Percentiles rank a stretch among this genome's conserved stretches.
phyloP scores from a whole-genome alignment of 1,140 invertebrate genomes.

The Trichomalopsis sarcophagae region DNA sequence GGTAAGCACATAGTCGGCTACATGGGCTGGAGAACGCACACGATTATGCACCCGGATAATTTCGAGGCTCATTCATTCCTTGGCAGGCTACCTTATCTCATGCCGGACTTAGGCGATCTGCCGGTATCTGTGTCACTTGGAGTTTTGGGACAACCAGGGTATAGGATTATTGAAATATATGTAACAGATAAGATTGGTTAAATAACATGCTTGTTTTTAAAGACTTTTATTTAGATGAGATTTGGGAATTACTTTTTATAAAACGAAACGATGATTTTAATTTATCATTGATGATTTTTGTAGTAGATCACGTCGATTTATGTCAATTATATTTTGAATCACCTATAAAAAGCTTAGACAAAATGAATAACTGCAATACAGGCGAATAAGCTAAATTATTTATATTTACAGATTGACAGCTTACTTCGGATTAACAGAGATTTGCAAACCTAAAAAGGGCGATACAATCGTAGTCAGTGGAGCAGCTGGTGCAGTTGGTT shows the following conservation, averaged over 20 bases:
- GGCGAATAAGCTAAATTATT: not conserved
- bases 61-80: not conserved
- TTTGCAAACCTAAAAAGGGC: slow-evolving; percentile 80
- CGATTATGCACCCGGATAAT: slow-evolving; percentile 62
- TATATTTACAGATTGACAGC: slow-evolving; percentile 80
- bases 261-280: too few species aligned
- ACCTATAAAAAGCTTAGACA: not conserved
- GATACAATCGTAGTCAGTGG: slow-evolving; percentile 81
- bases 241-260: too few species aligned
- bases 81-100: slow-evolving; percentile 62
- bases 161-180: not conserved
- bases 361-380: too few species aligned
- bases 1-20: slow-evolving; percentile 77
- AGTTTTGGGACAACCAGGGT: slow-evolving; percentile 81
- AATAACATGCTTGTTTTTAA: too few species aligned
- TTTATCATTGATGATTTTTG: too few species aligned
- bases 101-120: slow-evolving; percentile 77
- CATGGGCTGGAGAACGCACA: slow-evolving; percentile 79
- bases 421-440: slow-evolving; percentile 82
- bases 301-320: not conserved
- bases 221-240: too few species aligned
- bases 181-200: too few species aligned
- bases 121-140: slow-evolving; percentile 78
- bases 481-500: slow-evolving; percentile 82
- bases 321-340: not conserved